Evolutionary conservation across 2,113 vertebrate genomes (phyloP), one percentile per base, ranked within the genome.

Genomic region (Anas platyrhynchos): DNA sequence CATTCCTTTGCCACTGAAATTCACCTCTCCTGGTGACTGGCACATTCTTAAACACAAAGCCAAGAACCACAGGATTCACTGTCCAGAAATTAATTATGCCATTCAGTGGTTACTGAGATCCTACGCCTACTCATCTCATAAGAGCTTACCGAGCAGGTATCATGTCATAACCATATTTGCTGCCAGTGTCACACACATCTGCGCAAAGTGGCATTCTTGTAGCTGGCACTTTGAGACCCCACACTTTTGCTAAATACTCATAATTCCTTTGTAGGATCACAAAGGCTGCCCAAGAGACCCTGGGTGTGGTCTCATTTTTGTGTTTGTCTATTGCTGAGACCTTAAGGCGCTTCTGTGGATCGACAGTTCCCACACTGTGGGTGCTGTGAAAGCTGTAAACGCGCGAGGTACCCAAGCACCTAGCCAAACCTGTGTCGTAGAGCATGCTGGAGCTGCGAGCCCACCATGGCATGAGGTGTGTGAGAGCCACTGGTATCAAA

Each of bases 401-500:
- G 26, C 66, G 62, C 25, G 44, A 46, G 44, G 44, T 46, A 46
- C 44, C 76, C 41, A 34, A 65, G 50, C 23, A 54, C 52, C n/a
- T 29, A 21, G 20, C 13, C 74, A 71, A 80, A 80, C 43, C 68
- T 9, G 5, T 13, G 67, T 16, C 1, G 0, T 50, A 44, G 41
- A 46, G 29, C 13, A 15, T 5, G 50, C 14, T 2, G 1, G 32
- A 74, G 61, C 41, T 11, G 23, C 68, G 83, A 73, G 55, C 2
- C 3, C 2, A 0, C 34, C 48, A 23, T 8, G 21, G 67, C n/a
- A 63, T 0, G 2, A 74, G 29, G n/a, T 36, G 54, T 29, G 71
- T 48, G 79, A 63, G 56, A 94, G 29, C 29, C 61, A 48, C 52
- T 80, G 66, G 44, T 29, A 41, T 43, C 75, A 80, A 88, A 43